phyloP scores from a whole-genome alignment of 2,797 vertebrate species.

The Eulemur rubriventer region DNA sequence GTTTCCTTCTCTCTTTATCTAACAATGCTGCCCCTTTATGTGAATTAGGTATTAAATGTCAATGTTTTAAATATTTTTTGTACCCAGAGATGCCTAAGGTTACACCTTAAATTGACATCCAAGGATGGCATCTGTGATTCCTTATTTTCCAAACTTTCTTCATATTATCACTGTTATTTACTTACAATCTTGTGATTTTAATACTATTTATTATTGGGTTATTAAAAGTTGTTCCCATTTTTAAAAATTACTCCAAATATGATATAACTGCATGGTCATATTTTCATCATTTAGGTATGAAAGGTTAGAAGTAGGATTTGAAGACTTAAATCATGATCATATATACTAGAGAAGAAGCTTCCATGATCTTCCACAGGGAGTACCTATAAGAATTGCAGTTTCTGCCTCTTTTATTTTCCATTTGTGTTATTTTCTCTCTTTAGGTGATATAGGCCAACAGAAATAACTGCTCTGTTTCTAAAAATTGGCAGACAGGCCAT shows the following conservation, averaged over 20 bases:
- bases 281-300: background rate
- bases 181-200: background rate
- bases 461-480: conserved; percentile 12
- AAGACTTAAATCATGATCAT: background rate
- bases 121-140: background rate
- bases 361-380: background rate
- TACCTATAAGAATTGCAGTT: background rate
- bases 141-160: conserved; percentile 44
- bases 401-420: background rate
- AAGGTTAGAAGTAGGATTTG: conserved; percentile 13
- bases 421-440: background rate
- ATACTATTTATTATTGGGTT: background rate
- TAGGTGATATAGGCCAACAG: background rate
- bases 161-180: background rate
- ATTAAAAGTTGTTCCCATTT: conserved; percentile 22
- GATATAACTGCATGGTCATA: background rate
- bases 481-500: background rate
- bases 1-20: background rate
- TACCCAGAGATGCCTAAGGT: background rate
- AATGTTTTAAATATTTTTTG: background rate
- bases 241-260: background rate
- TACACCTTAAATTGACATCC: background rate
- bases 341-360: background rate
- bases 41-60: conserved; percentile 4
- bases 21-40: background rate